These are phyloP conservation scores for Heliconius eleuchia DNA, from an alignment of 1,140 invertebrate genomes.

Conservation along the genomic window DNA sequence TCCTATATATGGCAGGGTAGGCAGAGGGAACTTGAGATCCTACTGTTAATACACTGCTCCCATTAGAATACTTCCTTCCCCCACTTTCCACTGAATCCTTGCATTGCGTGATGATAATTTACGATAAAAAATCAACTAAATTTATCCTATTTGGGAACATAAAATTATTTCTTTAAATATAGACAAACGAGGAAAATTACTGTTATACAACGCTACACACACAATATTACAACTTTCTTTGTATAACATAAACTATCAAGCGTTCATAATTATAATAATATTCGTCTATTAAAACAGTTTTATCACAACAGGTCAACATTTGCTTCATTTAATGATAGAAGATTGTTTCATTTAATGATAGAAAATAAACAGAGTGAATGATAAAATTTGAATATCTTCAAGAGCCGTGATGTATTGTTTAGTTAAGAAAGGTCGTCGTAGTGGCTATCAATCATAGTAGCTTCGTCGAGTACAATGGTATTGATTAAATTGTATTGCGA, in stretches of 20 bases:
- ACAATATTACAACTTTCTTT: too few species aligned
- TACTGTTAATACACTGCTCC: too few species aligned
- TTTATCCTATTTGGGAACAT: too few species aligned
- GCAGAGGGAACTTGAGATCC: too few species aligned
- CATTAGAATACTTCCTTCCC: too few species aligned
- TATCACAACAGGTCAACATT: constrained; percentile 16
- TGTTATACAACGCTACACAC: too few species aligned
- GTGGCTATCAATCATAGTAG: constrained; percentile 20
- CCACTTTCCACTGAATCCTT: too few species aligned
- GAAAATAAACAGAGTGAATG: constrained; percentile 26
- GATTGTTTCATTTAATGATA: constrained; percentile 30
- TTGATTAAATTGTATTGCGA: background rate
- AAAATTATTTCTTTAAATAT: too few species aligned
- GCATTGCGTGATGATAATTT: too few species aligned
- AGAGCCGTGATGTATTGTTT: constrained; percentile 22
- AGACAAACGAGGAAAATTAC: too few species aligned
- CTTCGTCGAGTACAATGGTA: background rate
- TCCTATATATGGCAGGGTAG: too few species aligned
- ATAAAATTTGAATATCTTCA: constrained; percentile 28
- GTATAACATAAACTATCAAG: background rate
- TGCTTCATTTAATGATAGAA: constrained; percentile 28
- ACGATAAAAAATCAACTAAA: too few species aligned
- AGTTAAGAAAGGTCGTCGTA: constrained; percentile 28
- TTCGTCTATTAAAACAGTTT: background rate
- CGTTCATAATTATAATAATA: background rate